A percentile compares a stretch with the other conserved stretches of the same genome.
Evolutionary conservation across 2,888 invertebrate genomes (phyloP).

Genomic region (Cantharis rustica): DNA sequence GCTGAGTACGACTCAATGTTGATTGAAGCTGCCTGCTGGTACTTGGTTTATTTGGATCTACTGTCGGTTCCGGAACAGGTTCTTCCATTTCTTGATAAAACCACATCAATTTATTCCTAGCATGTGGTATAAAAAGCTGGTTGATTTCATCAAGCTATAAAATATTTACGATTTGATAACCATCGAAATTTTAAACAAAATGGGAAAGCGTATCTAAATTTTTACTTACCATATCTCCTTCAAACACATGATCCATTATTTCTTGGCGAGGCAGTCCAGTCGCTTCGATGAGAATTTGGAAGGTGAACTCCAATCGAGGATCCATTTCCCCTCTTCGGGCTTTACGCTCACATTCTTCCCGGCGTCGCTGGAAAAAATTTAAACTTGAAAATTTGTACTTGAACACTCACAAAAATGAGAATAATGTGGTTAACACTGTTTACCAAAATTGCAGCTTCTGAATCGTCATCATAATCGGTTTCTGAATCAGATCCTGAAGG

Average conservation of each 20-base stretch:
- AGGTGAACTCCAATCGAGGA: conserved; percentile 87
- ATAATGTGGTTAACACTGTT: neutral
- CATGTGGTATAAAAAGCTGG: conserved; percentile 82
- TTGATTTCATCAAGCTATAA: conserved; percentile 83
- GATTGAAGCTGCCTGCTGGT: conserved; percentile 48
- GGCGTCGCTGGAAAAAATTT: conserved; percentile 62
- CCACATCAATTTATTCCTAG: conserved; percentile 85
- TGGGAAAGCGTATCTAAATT: too few species aligned
- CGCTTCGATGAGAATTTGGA: conserved; percentile 84
- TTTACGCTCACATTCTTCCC: conserved; percentile 92
- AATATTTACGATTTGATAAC: neutral
- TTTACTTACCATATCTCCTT: conserved; percentile 80
- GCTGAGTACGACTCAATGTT: conserved; percentile 49
- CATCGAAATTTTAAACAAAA: too few species aligned
- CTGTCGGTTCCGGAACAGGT: conserved; percentile 54
- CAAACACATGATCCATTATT: conserved; percentile 89
- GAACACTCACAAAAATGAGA: neutral
- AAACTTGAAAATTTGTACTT: neutral
- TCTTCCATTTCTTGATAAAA: conserved; percentile 88
- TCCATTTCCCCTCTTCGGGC: conserved; percentile 91
- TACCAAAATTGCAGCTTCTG: conserved; percentile 28
- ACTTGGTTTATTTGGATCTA: conserved; percentile 45
- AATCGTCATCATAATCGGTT: conserved; percentile 41
- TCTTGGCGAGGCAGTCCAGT: conserved; percentile 81
- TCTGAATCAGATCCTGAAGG: conserved; percentile 40